Conservation (phyloP, 1,140 invertebrate species). For the Drosophila prosaltans region DNA sequence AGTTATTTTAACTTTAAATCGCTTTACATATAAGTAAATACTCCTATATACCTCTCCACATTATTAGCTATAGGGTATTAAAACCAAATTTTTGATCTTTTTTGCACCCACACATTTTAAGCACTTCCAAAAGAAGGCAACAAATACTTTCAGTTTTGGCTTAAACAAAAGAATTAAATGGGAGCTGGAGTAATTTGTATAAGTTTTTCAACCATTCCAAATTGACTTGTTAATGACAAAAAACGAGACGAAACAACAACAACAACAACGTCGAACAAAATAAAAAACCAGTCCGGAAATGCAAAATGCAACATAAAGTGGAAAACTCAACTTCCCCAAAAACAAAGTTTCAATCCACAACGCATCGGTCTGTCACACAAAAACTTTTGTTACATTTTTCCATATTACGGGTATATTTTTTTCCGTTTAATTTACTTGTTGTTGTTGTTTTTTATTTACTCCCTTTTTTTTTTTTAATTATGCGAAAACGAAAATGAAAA, state of each 20-base stretch:
- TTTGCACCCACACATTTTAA: slow-evolving; percentile 58
- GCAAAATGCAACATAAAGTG: slow-evolving; percentile 39
- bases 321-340: slow-evolving; percentile 45
- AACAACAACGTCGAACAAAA: slow-evolving; percentile 28
- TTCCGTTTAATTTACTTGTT: slow-evolving; percentile 13
- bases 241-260: slow-evolving; percentile 25
- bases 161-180: slow-evolving; percentile 73
- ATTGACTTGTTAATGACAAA: slow-evolving; percentile 74
- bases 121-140: slow-evolving; percentile 7
- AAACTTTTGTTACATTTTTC: slow-evolving; percentile 73
- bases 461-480: slow-evolving; percentile 64
- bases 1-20: no score
- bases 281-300: slow-evolving; percentile 60
- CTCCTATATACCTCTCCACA: not conserved
- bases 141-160: slow-evolving; percentile 58
- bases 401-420: slow-evolving; percentile 32
- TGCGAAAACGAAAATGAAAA: slow-evolving; percentile 72
- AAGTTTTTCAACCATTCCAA: slow-evolving; percentile 25
- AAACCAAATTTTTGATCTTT: slow-evolving; percentile 6
- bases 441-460: slow-evolving; percentile 43
- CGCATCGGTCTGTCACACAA: slow-evolving; percentile 48
- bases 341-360: slow-evolving; percentile 56
- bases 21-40: no score
- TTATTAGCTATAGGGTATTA: not conserved
- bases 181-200: slow-evolving; percentile 17